Percentiles rank a stretch among this genome's conserved stretches.
Evolutionary conservation across 2,113 vertebrate species (phyloP).

Genomic region (Lampris incognitus): DNA sequence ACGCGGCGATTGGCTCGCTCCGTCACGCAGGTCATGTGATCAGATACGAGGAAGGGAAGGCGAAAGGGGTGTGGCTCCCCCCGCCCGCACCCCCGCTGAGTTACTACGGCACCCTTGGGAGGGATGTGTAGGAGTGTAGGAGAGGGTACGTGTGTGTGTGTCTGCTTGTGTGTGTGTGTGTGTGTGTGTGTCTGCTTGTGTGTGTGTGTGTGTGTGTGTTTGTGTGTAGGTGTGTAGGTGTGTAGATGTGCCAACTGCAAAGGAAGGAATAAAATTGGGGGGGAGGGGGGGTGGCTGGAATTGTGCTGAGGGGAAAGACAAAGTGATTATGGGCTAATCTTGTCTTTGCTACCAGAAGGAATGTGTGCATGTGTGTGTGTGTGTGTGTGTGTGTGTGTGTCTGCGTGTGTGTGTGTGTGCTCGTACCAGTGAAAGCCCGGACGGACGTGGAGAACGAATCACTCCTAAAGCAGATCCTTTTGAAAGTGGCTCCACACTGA

Average conservation of each 20-base stretch:
- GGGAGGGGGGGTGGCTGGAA: slow-evolving; percentile 32
- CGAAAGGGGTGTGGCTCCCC: slow-evolving; percentile 60
- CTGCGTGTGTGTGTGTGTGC: slow-evolving; percentile 23
- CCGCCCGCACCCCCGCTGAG: slow-evolving; percentile 67
- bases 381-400: slow-evolving; percentile 1
- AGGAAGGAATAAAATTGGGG: slow-evolving; percentile 23
- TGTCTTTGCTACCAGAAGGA: slow-evolving; percentile 48
- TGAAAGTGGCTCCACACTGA: slow-evolving; percentile 42
- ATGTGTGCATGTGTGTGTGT: background rate
- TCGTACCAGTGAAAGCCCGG: slow-evolving; percentile 9
- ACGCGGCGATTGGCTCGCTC: slow-evolving; percentile 56
- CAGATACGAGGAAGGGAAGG: slow-evolving; percentile 60
- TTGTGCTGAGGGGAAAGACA: slow-evolving; percentile 48
- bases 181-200: slow-evolving; percentile 6
- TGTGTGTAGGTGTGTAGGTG: slow-evolving; percentile 19
- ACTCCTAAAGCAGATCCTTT: slow-evolving; percentile 23
- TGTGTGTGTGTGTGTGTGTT: slow-evolving; percentile 16
- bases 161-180: slow-evolving; percentile 7
- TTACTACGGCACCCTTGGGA: slow-evolving; percentile 67
- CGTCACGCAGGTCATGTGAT: slow-evolving; percentile 26
- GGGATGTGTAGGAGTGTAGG: slow-evolving; percentile 23
- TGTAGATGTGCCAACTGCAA: background rate
- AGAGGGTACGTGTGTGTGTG: slow-evolving; percentile 21
- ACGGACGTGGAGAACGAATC: slow-evolving; percentile 27
- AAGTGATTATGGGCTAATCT: slow-evolving; percentile 60